Conservation (phyloP, 2,888 invertebrate genomes). For the Blastobasis lacticolella region DNA sequence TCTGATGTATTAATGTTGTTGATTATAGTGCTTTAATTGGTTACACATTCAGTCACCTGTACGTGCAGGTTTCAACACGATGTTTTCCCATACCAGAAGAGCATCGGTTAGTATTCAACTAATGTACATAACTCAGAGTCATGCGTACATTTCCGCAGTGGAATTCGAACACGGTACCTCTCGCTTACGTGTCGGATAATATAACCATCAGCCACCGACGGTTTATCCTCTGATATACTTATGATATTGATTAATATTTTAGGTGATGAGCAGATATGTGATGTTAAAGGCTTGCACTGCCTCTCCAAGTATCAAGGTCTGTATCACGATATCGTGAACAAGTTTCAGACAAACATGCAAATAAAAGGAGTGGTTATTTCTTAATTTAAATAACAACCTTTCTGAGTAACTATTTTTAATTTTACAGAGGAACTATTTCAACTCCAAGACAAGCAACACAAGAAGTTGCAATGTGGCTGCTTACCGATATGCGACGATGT, state of each 20-base stretch:
- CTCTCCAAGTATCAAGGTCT: slow-evolving; percentile 72
- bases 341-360: no score
- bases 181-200: no score
- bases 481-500: slow-evolving; percentile 81
- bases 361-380: neutral
- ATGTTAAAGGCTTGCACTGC: slow-evolving; percentile 77
- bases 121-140: no score
- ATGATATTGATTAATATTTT: slow-evolving; percentile 18
- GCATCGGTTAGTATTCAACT: no score
- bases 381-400: neutral
- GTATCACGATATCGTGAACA: neutral
- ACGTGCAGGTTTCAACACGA: no score
- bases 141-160: no score
- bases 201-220: neutral
- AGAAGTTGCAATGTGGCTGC: slow-evolving; percentile 77
- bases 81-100: no score
- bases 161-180: no score
- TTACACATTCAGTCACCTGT: no score
- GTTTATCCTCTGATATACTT: neutral
- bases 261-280: slow-evolving; percentile 75
- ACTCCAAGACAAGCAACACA: slow-evolving; percentile 55
- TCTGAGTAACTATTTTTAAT: neutral
- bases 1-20: no score
- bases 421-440: slow-evolving; percentile 69
- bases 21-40: no score